A percentile compares a stretch with the other conserved stretches of the same genome.
Evolutionary conservation across 2,888 invertebrate genomes (phyloP).

Genomic region (Hemicrepidius hirtus): DNA sequence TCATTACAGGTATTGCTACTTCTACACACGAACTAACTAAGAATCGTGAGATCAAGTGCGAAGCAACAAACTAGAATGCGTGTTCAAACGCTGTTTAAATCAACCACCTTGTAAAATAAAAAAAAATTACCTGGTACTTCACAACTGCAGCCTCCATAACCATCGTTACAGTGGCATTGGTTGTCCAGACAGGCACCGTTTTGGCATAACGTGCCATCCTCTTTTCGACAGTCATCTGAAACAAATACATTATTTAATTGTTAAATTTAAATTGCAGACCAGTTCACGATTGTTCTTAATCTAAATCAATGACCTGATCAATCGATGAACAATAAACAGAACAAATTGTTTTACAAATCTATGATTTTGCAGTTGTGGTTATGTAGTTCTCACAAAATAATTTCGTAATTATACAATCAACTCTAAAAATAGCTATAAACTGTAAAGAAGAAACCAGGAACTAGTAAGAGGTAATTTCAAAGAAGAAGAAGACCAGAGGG

Average conservation of each 20-base stretch:
- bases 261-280: no score
- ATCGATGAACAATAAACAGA: no score
- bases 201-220: constrained; percentile 91
- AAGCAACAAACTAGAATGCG: constrained; percentile 22
- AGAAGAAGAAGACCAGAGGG: constrained; percentile 51
- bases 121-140: constrained; percentile 88
- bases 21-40: constrained; percentile 3
- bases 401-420: no score
- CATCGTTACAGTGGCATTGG: constrained; percentile 97
- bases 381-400: no score
- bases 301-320: no score
- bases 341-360: no score
- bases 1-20: not conserved
- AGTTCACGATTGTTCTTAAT: no score
- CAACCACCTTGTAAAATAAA: constrained; percentile 17
- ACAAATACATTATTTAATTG: constrained; percentile 60
- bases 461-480: constrained; percentile 34
- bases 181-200: constrained; percentile 95
- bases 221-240: constrained; percentile 93
- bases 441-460: constrained; percentile 32
- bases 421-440: constrained; percentile 1
- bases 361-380: no score
- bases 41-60: constrained; percentile 49
- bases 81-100: constrained; percentile 35
- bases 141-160: constrained; percentile 95